Conservation (phyloP, 2,797 vertebrate species). For the Apogon hyalosoma region DNA sequence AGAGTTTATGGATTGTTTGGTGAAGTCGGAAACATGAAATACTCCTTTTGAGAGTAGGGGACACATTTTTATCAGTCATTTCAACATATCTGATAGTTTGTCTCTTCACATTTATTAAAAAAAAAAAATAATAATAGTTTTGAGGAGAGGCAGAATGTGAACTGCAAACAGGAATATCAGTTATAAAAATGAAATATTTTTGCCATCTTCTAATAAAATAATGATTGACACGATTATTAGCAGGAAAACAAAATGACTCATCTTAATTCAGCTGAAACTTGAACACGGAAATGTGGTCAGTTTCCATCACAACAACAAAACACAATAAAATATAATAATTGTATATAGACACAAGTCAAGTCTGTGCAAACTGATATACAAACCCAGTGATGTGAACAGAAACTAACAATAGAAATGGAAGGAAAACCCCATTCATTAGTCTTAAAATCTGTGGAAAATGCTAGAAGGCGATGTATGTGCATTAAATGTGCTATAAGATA, state of each 20-base stretch:
- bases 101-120: background rate
- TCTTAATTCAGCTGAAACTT: background rate
- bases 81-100: background rate
- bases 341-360: conserved; percentile 1
- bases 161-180: background rate
- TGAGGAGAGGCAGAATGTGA: background rate
- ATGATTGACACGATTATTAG: background rate
- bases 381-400: background rate
- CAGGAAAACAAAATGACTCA: background rate
- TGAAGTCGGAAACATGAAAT: conserved; percentile 7
- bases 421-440: background rate
- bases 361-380: background rate
- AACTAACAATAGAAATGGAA: background rate
- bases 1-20: conserved; percentile 21
- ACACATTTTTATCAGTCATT: background rate
- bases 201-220: background rate
- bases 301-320: background rate
- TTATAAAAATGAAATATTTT: background rate
- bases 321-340: background rate
- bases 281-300: background rate
- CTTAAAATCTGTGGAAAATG: background rate
- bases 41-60: background rate
- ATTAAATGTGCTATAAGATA: conserved; percentile 9
- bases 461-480: conserved; percentile 11
- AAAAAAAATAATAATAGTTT: background rate